Evolutionary conservation across 1,140 invertebrate genomes (phyloP).

Genomic region (Bombus confusus): DNA sequence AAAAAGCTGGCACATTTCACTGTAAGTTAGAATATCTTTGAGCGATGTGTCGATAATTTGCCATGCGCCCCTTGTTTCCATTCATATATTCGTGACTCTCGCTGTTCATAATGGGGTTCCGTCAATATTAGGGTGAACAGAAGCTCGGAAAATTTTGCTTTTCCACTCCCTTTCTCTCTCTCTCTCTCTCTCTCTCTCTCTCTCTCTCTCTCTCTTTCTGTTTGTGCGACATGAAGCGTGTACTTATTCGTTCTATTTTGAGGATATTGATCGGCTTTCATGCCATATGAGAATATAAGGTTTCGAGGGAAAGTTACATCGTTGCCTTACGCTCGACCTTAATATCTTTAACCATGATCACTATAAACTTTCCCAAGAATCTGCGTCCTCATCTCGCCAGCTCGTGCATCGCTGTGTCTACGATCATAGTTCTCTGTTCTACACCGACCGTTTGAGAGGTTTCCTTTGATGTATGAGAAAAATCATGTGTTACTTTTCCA

Average conservation of each 20-base stretch:
- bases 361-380: conserved; percentile 46
- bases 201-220: neutral
- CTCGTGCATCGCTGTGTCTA: neutral
- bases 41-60: neutral
- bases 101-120: neutral
- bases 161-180: conserved; percentile 1
- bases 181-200: neutral
- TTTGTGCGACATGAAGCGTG: conserved; percentile 23
- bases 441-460: neutral
- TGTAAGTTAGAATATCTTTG: neutral
- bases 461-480: neutral
- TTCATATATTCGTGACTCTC: neutral
- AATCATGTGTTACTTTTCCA: neutral
- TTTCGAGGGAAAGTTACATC: conserved; percentile 56
- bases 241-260: conserved; percentile 57
- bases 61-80: neutral
- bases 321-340: conserved; percentile 26
- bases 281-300: conserved; percentile 45
- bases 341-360: conserved; percentile 44
- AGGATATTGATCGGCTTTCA: conserved; percentile 40
- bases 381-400: conserved; percentile 42
- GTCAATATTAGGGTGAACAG: conserved; percentile 21
- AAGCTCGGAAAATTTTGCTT: conserved; percentile 38
- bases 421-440: neutral
- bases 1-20: neutral